Percentiles rank a stretch among this genome's conserved stretches.
phyloP scores from a whole-genome alignment of 2,797 vertebrate species.

The Prunella strophiata region DNA sequence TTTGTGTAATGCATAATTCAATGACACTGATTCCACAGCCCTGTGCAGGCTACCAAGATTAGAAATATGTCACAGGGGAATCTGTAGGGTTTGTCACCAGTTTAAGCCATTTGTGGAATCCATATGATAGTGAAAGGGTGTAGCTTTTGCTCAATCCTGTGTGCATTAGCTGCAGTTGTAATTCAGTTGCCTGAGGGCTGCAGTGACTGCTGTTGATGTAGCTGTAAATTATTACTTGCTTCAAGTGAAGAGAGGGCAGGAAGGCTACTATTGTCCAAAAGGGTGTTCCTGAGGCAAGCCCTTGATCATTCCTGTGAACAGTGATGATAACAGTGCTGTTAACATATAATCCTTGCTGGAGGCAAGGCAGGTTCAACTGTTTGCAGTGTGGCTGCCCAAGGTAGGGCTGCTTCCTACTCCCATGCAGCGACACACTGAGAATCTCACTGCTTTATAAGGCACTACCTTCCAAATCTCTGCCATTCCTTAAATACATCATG shows the following conservation, averaged over 20 bases:
- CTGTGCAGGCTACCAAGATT: neutral
- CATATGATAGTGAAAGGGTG: neutral
- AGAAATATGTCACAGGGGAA: neutral
- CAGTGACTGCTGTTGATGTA: neutral
- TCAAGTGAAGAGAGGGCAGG: neutral
- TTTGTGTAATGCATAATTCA: neutral
- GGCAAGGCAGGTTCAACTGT: neutral
- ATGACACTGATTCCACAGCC: neutral
- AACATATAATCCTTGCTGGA: neutral
- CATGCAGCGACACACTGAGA: neutral
- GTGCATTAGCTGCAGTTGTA: neutral
- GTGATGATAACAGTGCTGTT: neutral
- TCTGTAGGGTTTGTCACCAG: neutral
- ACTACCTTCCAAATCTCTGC: neutral
- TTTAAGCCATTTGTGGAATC: neutral
- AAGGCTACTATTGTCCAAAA: neutral
- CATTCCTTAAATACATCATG: neutral
- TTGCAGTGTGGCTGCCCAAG: neutral
- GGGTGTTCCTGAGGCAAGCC: neutral
- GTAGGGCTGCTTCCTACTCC: neutral
- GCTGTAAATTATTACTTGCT: neutral
- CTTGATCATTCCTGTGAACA: neutral
- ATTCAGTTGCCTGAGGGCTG: neutral
- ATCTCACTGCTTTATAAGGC: neutral
- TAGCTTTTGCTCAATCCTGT: neutral